phyloP scores from a whole-genome alignment of 2,888 invertebrate genomes.

The Tortricodes alternella region DNA sequence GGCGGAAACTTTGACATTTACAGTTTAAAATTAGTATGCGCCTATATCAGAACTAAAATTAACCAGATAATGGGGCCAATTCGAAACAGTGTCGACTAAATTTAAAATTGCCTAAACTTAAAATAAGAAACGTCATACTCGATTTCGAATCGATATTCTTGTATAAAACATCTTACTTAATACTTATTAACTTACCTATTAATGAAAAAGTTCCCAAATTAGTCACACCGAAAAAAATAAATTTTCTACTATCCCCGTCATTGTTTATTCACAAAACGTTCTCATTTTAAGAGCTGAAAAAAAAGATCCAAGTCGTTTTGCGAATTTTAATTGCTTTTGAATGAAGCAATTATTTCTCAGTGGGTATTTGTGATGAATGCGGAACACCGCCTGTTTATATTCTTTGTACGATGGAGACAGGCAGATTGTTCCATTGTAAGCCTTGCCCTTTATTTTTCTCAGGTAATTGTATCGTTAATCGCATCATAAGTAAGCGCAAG shows the following conservation, averaged over 20 bases:
- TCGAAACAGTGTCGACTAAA: too few relatives aligned
- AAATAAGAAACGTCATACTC: too few relatives aligned
- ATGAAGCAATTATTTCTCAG: conserved; percentile 17
- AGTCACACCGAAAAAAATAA: conserved; percentile 10
- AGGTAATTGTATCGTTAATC: background rate
- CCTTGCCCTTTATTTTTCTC: background rate
- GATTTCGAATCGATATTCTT: too few relatives aligned
- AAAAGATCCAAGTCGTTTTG: conserved; percentile 24
- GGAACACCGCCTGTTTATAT: background rate
- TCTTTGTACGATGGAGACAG: background rate
- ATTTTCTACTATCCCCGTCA: conserved; percentile 15
- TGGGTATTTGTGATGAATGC: background rate
- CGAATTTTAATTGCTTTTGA: conserved; percentile 31
- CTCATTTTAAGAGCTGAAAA: conserved; percentile 17
- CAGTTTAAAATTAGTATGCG: too few relatives aligned
- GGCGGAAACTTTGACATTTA: too few relatives aligned
- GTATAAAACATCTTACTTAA: too few relatives aligned
- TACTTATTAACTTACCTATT: background rate
- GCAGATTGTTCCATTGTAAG: too few relatives aligned
- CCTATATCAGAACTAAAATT: too few relatives aligned
- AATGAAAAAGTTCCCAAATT: conserved; percentile 8
- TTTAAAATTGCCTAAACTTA: too few relatives aligned
- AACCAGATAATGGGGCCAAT: too few relatives aligned
- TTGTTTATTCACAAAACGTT: conserved; percentile 30
- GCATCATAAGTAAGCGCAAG: too few relatives aligned